Base-by-base conservation (phyloP, 2,113 vertebrate species). In the Pseudolaguvia tuberculata region DNA sequence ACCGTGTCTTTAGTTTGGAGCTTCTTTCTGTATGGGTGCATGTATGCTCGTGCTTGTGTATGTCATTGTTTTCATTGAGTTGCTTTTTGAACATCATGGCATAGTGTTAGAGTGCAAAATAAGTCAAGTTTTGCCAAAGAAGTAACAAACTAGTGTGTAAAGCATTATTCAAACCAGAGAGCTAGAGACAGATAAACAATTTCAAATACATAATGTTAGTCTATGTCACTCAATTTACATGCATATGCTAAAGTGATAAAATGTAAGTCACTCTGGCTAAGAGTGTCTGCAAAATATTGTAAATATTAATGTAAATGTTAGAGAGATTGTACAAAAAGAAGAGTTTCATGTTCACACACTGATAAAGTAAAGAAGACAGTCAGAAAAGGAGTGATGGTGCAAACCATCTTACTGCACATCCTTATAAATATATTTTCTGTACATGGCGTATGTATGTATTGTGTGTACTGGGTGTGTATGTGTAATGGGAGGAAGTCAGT, bases 401-500 rank as follows among this genome's bases (percentile, higher is more conserved):
- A 31, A 62, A 62, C 27, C 27, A 59, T 12, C 31, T 12, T 13
- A n/a, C 58, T 62, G 31, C 39, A 39, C 58, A 47, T 17, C 6
- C 61, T 47, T 13, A 21, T 15, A 23, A 3, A 15, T 45, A 18
- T 21, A 15, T 29, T 57, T n/a, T 47, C 45, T 13, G 13, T 25
- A 42, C 14, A 5, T 47, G 47, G 62, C n/a, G 17, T 65, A 45
- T 63, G 20, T 31, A 62, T 57, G 58, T 27, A 70, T 70, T 61
- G 58, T 67, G 61, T 66, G 20, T 31, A 12, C 20, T 27, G 29
- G 52, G 71, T 21, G 35, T 77, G 65, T 56, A 52, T 61, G 66
- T 75, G 71, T 71, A 35, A 61, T 29, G 25, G 27, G 68, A 76
- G 73, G 78, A 79, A 79, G 73, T 71, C 12, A n/a, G 45, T 58